Conservation (phyloP, 2,888 invertebrate genomes). For the Aethes cnicana region DNA sequence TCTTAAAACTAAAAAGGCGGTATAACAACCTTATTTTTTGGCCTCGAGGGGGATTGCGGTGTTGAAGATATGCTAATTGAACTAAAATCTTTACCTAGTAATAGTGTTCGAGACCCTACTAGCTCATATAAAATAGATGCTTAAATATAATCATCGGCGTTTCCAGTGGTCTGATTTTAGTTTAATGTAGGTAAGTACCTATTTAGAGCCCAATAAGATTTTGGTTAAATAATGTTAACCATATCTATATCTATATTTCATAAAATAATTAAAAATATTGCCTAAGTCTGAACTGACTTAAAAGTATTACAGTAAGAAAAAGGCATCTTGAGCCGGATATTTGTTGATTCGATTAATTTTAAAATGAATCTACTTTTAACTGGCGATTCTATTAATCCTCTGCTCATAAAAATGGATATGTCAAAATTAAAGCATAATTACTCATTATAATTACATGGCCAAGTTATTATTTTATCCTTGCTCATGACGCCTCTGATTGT, state of each 20-base stretch:
- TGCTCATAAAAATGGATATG: slow-evolving; percentile 22
- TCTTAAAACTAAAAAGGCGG: slow-evolving; percentile 61
- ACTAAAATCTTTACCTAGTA: slow-evolving; percentile 9
- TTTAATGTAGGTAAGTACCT: slow-evolving; percentile 17
- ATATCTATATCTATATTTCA: slow-evolving; percentile 12
- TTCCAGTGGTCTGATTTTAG: slow-evolving; percentile 11
- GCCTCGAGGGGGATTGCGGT: slow-evolving; percentile 50
- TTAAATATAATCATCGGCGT: slow-evolving; percentile 7
- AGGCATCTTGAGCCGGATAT: slow-evolving; percentile 9
- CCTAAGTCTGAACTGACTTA: no score
- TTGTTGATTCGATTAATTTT: not conserved
- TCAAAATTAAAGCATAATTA: slow-evolving; percentile 22
- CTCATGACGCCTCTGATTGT: slow-evolving; percentile 12
- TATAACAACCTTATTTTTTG: slow-evolving; percentile 57
- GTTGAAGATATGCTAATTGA: slow-evolving; percentile 14
- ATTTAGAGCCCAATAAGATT: slow-evolving; percentile 15
- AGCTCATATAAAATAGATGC: slow-evolving; percentile 11
- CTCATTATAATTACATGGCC: slow-evolving; percentile 6
- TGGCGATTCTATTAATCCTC: slow-evolving; percentile 9
- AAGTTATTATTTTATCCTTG: not conserved
- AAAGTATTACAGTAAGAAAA: slow-evolving; percentile 21
- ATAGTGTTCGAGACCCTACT: slow-evolving; percentile 18
- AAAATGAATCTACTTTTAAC: not conserved
- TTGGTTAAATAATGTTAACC: slow-evolving; percentile 16
- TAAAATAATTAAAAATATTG: slow-evolving; percentile 16